Evolutionary conservation across 1,140 invertebrate species (phyloP).

Genomic region (Drosophila micromelanica): DNA sequence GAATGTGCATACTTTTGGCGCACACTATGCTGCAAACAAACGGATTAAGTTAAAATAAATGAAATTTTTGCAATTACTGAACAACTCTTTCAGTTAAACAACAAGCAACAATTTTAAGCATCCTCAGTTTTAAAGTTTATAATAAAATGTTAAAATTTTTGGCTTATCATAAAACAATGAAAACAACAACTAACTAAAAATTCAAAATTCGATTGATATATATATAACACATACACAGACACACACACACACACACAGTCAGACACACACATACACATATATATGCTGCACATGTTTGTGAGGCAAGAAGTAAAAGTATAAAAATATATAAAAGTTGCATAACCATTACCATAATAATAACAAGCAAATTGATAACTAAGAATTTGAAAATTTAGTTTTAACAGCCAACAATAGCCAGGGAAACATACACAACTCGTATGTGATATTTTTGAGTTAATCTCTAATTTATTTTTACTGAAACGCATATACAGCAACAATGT

Average conservation of each 20-base stretch:
- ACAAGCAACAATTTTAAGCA: constrained; percentile 62
- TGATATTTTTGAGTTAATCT: constrained; percentile 84
- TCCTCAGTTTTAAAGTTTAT: constrained; percentile 59
- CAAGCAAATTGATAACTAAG: constrained; percentile 51
- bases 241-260: constrained; percentile 44
- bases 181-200: constrained; percentile 55
- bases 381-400: constrained; percentile 77
- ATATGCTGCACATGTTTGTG: constrained; percentile 46
- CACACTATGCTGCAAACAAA: constrained; percentile 62
- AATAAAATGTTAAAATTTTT: constrained; percentile 70
- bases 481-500: constrained; percentile 43
- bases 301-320: constrained; percentile 54
- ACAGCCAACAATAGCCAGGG: constrained; percentile 84
- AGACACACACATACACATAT: constrained; percentile 46
- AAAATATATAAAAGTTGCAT: constrained; percentile 73
- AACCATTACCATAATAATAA: constrained; percentile 58
- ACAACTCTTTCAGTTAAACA: constrained; percentile 39
- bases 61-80: constrained; percentile 46
- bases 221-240: constrained; percentile 46
- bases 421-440: constrained; percentile 84
- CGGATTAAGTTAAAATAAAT: constrained; percentile 50
- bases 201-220: constrained; percentile 72
- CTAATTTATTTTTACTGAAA: constrained; percentile 74
- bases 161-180: constrained; percentile 70
- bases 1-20: constrained; percentile 60